Percentiles rank a stretch among this genome's conserved stretches.
These are phyloP conservation scores for Masnerella sp. DNA, from an alignment of 2,888 invertebrate species.

Conservation along the genomic window DNA sequence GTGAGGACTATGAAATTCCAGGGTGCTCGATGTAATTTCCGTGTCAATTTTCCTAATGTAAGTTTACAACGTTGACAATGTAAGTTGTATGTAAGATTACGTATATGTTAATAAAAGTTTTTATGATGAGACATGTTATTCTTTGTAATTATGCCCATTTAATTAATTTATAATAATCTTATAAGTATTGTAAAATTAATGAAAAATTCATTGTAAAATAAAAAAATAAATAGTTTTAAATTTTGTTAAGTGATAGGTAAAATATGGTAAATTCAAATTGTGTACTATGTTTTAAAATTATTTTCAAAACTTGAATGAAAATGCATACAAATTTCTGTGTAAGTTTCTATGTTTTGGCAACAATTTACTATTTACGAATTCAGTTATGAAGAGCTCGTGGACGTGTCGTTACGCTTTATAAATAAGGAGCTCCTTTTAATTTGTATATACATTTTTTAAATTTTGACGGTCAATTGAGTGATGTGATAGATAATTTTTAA, in stretches of 20 bases:
- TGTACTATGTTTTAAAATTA: neutral
- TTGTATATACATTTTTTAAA: no score
- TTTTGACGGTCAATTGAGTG: no score
- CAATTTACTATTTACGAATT: slow-evolving; percentile 6
- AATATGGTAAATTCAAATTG: no score
- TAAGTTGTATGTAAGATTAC: slow-evolving; percentile 50
- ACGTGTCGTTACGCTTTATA: slow-evolving; percentile 3
- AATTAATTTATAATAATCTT: neutral
- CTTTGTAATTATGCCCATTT: neutral
- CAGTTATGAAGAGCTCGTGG: neutral
- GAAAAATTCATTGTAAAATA: no score
- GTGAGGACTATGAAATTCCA: slow-evolving; percentile 58
- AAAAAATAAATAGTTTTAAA: no score
- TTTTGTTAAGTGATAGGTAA: no score
- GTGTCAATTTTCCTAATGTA: slow-evolving; percentile 59
- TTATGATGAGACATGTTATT: slow-evolving; percentile 3
- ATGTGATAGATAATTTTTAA: no score
- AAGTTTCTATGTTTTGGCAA: slow-evolving; percentile 11
- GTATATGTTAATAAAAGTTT: slow-evolving; percentile 43
- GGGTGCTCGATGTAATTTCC: slow-evolving; percentile 61
- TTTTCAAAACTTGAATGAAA: neutral
- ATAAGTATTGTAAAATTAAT: neutral
- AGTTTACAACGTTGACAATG: slow-evolving; percentile 47
- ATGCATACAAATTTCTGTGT: neutral
- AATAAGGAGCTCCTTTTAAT: neutral